Evolutionary conservation across 2,888 invertebrate species (phyloP).

Genomic region (Leucophora obtusa): DNA sequence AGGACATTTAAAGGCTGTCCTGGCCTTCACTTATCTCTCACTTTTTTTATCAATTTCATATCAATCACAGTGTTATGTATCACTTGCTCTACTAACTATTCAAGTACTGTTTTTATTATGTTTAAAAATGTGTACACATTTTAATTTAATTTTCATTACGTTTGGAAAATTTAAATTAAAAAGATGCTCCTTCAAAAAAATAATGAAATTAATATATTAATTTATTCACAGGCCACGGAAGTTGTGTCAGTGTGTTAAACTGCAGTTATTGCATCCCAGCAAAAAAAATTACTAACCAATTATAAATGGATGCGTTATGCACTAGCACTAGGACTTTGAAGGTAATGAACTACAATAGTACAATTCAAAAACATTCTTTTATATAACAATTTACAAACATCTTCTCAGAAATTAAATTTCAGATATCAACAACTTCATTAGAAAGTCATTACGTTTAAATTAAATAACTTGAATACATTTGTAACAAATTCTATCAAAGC

Average conservation of each 20-base stretch:
- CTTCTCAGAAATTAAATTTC: no score
- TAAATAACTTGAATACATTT: no score
- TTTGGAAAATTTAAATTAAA: slow-evolving; percentile 38
- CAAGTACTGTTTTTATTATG: slow-evolving; percentile 43
- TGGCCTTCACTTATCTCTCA: background rate
- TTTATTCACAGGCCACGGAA: slow-evolving; percentile 17
- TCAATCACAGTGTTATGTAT: slow-evolving; percentile 7
- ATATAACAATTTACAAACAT: no score
- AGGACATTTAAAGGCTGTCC: background rate
- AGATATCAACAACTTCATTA: no score
- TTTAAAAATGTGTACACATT: slow-evolving; percentile 62
- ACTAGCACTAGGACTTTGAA: no score
- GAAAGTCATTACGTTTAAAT: no score
- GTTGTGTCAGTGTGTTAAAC: slow-evolving; percentile 4
- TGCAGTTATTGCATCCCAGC: slow-evolving; percentile 5
- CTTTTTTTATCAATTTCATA: slow-evolving; percentile 9
- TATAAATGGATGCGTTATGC: no score
- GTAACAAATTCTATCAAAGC: no score
- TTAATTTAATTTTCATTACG: slow-evolving; percentile 63
- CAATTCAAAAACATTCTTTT: no score
- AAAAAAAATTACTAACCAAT: no score
- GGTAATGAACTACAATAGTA: no score
- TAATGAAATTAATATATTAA: slow-evolving; percentile 35
- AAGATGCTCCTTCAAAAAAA: background rate
- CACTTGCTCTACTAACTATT: slow-evolving; percentile 9